Evolutionary conservation across 2,113 vertebrate genomes (phyloP).

Genomic region (Zosterops borbonicus): DNA sequence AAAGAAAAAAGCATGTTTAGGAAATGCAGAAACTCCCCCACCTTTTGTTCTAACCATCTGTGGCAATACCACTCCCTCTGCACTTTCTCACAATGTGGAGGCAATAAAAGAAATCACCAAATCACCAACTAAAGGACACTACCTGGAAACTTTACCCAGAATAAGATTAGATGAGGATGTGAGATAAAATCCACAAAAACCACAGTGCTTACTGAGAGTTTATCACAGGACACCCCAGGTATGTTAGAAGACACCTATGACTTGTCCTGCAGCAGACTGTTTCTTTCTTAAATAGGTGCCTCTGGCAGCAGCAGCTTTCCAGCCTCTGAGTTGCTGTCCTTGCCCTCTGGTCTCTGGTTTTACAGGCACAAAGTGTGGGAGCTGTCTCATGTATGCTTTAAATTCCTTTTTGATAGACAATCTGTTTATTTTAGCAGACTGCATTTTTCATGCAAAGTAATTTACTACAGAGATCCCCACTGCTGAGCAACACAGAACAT

Average conservation of each 20-base stretch:
- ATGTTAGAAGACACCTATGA: not conserved
- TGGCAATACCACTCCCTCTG: not conserved
- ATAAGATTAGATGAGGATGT: not conserved
- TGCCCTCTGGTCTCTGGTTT: not conserved
- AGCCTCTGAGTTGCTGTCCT: not conserved
- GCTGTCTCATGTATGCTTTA: fast-evolving
- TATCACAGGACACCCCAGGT: not conserved
- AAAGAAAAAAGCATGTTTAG: not conserved
- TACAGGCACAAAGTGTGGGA: fast-evolving
- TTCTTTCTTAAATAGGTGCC: not conserved
- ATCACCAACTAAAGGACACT: not conserved
- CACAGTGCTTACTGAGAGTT: not conserved
- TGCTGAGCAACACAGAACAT: not conserved
- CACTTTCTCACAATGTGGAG: not conserved
- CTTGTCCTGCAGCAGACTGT: not conserved
- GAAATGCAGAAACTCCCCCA: not conserved
- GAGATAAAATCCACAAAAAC: not conserved
- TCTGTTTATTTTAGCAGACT: not conserved
- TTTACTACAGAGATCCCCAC: not conserved
- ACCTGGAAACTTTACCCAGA: not conserved
- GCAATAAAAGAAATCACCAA: not conserved
- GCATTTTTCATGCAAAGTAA: not conserved
- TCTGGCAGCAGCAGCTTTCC: not conserved
- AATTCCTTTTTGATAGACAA: not conserved
- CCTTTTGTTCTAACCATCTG: not conserved